These are phyloP conservation scores for Bombyx mandarina DNA, from an alignment of 1,140 invertebrate genomes.

Conservation along the genomic window DNA sequence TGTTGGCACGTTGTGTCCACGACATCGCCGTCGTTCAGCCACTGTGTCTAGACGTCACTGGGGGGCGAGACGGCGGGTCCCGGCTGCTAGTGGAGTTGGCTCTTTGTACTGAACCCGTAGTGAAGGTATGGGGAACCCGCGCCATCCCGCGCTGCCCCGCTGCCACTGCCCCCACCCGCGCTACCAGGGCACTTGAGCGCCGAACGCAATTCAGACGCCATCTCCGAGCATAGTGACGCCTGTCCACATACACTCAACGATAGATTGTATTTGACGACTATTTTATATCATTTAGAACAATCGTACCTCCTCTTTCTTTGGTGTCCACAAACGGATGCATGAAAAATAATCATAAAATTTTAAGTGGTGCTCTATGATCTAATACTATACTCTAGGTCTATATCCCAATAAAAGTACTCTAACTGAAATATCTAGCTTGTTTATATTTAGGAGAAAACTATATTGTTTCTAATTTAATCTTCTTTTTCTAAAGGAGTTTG, in stretches of 20 bases:
- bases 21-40: background rate
- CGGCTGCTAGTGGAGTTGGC: slow-evolving; percentile 69
- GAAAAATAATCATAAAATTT: slow-evolving; percentile 14
- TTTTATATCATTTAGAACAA: slow-evolving; percentile 22
- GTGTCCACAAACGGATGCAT: slow-evolving; percentile 15
- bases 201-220: slow-evolving; percentile 78
- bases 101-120: slow-evolving; percentile 75
- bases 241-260: slow-evolving; percentile 45
- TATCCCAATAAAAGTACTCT: too few species aligned
- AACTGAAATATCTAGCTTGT: too few species aligned
- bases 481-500: too few species aligned
- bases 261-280: background rate
- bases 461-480: too few species aligned
- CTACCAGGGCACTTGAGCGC: slow-evolving; percentile 76
- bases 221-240: slow-evolving; percentile 78
- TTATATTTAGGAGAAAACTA: too few species aligned
- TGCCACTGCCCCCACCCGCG: slow-evolving; percentile 64
- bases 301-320: slow-evolving; percentile 55
- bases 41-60: slow-evolving; percentile 54
- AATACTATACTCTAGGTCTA: too few species aligned
- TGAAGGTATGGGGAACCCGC: slow-evolving; percentile 72
- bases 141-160: slow-evolving; percentile 47
- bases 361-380: too few species aligned
- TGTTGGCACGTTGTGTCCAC: background rate
- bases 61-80: slow-evolving; percentile 48